Evolutionary conservation across 2,113 vertebrate genomes (phyloP).

Genomic region (Argyrosomus japonicus): DNA sequence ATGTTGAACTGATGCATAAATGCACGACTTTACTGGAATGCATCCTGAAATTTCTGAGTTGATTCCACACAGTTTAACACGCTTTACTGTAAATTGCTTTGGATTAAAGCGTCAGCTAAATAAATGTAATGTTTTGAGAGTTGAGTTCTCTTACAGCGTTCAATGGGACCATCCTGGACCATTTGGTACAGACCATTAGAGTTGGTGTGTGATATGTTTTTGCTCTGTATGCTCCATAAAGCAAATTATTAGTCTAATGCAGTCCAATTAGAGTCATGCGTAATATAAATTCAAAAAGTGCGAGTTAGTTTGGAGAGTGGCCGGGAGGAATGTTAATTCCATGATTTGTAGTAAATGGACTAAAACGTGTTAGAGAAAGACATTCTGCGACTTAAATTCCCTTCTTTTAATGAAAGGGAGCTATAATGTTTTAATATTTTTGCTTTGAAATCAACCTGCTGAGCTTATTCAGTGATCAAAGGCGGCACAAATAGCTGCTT

Average conservation of each 20-base stretch:
- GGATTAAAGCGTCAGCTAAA: background rate
- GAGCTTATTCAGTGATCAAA: constrained; percentile 10
- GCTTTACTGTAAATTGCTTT: background rate
- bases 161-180: background rate
- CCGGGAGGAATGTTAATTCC: background rate
- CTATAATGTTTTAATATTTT: background rate
- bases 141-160: background rate
- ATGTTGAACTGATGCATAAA: no score
- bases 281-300: background rate
- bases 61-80: no score
- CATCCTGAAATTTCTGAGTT: background rate
- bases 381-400: background rate
- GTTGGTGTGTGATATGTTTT: background rate
- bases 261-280: background rate
- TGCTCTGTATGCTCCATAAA: background rate
- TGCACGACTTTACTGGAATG: no score
- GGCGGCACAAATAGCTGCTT: background rate
- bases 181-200: background rate
- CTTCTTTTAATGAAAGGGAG: background rate
- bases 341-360: background rate
- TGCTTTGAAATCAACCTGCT: background rate
- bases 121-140: background rate
- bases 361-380: background rate
- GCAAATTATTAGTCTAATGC: background rate
- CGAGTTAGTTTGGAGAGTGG: background rate